These are phyloP conservation scores for Synergus laeviventris DNA, from an alignment of 2,888 invertebrate species.

Conservation along the genomic window DNA sequence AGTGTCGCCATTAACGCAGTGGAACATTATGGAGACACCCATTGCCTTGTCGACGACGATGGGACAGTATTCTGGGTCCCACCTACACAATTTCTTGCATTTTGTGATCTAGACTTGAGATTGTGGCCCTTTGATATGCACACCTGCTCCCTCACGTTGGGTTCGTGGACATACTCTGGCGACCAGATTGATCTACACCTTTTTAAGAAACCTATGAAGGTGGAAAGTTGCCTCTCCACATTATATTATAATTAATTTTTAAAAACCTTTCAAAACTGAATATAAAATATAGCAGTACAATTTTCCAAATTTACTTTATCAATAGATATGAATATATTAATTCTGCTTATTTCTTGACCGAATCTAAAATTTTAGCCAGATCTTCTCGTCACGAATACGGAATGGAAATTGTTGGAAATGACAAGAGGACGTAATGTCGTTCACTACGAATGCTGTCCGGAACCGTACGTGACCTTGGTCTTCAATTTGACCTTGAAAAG, in stretches of 20 bases:
- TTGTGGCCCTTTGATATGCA: conserved; percentile 88
- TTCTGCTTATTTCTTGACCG: not conserved
- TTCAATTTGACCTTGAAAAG: conserved; percentile 78
- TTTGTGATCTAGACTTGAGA: conserved; percentile 82
- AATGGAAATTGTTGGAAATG: conserved; percentile 77
- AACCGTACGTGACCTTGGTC: conserved; percentile 78
- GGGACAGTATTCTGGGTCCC: conserved; percentile 83
- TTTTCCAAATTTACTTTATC: not conserved
- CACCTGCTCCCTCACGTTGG: conserved; percentile 82
- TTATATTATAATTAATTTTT: not conserved
- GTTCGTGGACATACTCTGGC: conserved; percentile 84
- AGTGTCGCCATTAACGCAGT: conserved; percentile 81
- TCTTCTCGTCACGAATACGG: conserved; percentile 68
- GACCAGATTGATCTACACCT: conserved; percentile 78
- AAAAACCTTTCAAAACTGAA: not conserved
- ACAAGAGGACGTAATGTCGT: conserved; percentile 72
- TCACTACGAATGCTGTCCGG: conserved; percentile 78
- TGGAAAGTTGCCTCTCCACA: conserved; percentile 5
- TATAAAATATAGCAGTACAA: too few species aligned
- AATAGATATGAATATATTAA: not conserved
- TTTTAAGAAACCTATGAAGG: conserved; percentile 34
- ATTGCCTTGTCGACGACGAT: conserved; percentile 76
- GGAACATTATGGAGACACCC: conserved; percentile 80
- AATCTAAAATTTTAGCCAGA: conserved; percentile 45
- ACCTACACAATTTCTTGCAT: conserved; percentile 82